Evolutionary conservation across 2,888 invertebrate species (phyloP).

Genomic region (Syrista parreyssii): DNA sequence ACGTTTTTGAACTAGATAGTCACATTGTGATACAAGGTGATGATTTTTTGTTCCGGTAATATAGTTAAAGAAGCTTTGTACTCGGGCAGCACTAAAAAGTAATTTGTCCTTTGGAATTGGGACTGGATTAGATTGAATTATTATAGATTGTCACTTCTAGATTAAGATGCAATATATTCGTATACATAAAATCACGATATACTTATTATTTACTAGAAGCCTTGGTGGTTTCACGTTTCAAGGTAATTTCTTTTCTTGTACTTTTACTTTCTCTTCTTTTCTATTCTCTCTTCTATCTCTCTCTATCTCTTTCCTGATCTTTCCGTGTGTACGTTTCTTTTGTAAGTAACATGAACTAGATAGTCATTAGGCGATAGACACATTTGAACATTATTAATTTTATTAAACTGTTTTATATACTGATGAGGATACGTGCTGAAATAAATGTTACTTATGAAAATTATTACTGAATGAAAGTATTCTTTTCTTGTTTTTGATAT

Average conservation of each 20-base stretch:
- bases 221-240: background rate
- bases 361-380: slow-evolving; percentile 28
- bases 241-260: background rate
- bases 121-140: background rate
- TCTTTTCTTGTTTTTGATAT: background rate
- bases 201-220: background rate
- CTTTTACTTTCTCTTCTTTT: background rate
- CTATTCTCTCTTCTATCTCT: background rate
- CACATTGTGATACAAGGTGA: background rate
- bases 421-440: slow-evolving; percentile 30
- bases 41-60: background rate
- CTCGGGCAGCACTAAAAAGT: background rate
- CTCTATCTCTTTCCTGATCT: background rate
- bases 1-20: background rate
- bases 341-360: slow-evolving; percentile 25
- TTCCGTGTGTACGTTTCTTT: slow-evolving; percentile 10
- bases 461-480: slow-evolving; percentile 1
- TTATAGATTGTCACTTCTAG: background rate
- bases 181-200: background rate
- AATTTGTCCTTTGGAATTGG: background rate
- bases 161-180: background rate
- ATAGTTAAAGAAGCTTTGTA: background rate
- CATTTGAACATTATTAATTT: slow-evolving; percentile 26
- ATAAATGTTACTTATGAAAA: slow-evolving; percentile 37
- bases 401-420: slow-evolving; percentile 37